Percentiles rank a stretch among this genome's conserved stretches.
phyloP scores from a whole-genome alignment of 2,113 vertebrate species.

The Lynx canadensis region DNA sequence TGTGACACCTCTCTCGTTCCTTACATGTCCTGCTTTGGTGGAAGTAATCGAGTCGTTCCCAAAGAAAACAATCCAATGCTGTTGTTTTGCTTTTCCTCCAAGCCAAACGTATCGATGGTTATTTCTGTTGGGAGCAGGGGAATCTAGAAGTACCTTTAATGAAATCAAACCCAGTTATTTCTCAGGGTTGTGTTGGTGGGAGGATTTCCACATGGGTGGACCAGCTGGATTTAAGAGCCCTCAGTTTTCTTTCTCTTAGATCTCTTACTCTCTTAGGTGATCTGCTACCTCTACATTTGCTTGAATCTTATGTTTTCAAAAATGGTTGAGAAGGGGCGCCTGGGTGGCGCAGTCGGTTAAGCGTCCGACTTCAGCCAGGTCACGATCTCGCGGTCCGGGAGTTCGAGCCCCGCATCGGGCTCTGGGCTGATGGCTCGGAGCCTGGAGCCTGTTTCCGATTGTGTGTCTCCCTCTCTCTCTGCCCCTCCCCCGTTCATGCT shows the following conservation, averaged over 20 bases:
- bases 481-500: too few relatives aligned
- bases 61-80: background rate
- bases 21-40: background rate
- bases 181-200: slow-evolving; percentile 11
- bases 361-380: too few relatives aligned
- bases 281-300: background rate
- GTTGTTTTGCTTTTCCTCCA: background rate
- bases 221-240: background rate
- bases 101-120: background rate
- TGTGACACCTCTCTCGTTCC: background rate
- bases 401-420: too few relatives aligned
- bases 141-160: slow-evolving; percentile 9
- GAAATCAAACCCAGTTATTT: slow-evolving; percentile 15
- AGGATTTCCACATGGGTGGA: background rate
- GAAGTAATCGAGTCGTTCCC: background rate
- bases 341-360: too few relatives aligned
- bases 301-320: slow-evolving; percentile 19
- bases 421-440: too few relatives aligned
- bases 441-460: too few relatives aligned
- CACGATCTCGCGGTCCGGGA: too few relatives aligned
- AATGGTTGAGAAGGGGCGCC: background rate
- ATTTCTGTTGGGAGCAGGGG: background rate
- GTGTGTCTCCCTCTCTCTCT: too few relatives aligned
- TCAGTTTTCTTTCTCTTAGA: slow-evolving; percentile 28
- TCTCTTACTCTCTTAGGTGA: background rate